phyloP scores from a whole-genome alignment of 2,797 vertebrate species.

The Mastacembelus armatus region DNA sequence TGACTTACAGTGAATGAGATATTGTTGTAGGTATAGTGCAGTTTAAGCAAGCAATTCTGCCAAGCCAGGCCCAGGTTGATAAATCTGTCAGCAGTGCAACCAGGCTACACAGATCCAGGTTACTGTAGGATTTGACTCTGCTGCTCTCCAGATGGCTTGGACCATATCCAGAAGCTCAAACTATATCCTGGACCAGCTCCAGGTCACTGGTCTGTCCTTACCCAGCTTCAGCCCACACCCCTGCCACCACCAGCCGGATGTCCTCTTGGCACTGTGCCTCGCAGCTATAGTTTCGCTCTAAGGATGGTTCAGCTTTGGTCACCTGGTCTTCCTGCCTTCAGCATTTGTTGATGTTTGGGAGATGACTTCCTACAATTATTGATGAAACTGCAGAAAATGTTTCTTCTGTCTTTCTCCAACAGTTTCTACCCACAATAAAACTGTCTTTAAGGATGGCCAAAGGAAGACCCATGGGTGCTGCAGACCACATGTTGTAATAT shows the following conservation, averaged over 20 bases:
- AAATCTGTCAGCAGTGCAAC: conserved; percentile 78
- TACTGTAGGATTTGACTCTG: conserved; percentile 76
- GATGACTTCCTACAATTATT: neutral
- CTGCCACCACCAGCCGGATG: conserved; percentile 63
- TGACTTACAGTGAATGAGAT: conserved; percentile 24
- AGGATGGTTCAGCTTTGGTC: conserved; percentile 17
- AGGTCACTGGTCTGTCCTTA: conserved; percentile 60
- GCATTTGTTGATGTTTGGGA: too few species aligned
- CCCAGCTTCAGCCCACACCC: conserved; percentile 34
- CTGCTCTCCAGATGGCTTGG: conserved; percentile 80
- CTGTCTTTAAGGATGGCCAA: neutral
- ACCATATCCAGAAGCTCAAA: conserved; percentile 78
- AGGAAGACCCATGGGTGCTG: neutral
- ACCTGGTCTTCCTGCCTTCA: neutral
- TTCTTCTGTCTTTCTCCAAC: neutral
- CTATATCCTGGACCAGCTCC: conserved; percentile 80
- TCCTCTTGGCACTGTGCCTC: conserved; percentile 72
- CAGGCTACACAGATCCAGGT: conserved; percentile 69
- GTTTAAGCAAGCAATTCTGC: conserved; percentile 56
- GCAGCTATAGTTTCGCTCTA: conserved; percentile 32
- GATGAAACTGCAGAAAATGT: conserved; percentile 8
- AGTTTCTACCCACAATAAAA: neutral
- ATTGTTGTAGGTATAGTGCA: conserved; percentile 60
- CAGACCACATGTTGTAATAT: neutral
- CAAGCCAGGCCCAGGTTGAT: conserved; percentile 65